Conservation (phyloP, 1,140 invertebrate genomes). For the Euborellia annulipes region DNA sequence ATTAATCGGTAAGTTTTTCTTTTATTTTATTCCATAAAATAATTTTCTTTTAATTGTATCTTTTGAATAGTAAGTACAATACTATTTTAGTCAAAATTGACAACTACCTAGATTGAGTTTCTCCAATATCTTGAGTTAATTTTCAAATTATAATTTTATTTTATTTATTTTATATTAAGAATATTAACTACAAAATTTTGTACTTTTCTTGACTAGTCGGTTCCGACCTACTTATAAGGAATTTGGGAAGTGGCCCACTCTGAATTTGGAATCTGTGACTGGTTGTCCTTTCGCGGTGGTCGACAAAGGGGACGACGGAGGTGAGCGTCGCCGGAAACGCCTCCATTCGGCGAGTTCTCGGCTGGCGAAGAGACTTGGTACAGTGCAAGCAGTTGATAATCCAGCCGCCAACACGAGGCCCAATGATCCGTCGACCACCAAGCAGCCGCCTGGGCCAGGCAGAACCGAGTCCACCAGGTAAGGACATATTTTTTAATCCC, state of each 20-base stretch:
- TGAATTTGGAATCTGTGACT: no score
- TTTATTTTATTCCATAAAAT: neutral
- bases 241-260: slow-evolving; percentile 24
- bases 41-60: slow-evolving; percentile 5
- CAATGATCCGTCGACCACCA: neutral
- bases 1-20: slow-evolving; percentile 26
- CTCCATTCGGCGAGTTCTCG: no score
- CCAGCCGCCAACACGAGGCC: neutral
- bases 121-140: neutral
- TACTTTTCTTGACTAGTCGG: slow-evolving; percentile 20
- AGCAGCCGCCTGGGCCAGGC: neutral
- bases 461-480: slow-evolving; percentile 2
- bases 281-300: no score
- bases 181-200: neutral
- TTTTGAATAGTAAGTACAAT: no score
- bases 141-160: neutral
- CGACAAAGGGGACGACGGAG: no score
- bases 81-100: no score
- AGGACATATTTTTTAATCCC: neutral
- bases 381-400: neutral
- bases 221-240: slow-evolving; percentile 30
- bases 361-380: no score
- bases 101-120: slow-evolving; percentile 7
- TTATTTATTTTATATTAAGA: no score
- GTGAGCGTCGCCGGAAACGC: no score